These are phyloP conservation scores for Chydorus sphaericus DNA, from an alignment of 2,888 invertebrate genomes.

Conservation along the genomic window DNA sequence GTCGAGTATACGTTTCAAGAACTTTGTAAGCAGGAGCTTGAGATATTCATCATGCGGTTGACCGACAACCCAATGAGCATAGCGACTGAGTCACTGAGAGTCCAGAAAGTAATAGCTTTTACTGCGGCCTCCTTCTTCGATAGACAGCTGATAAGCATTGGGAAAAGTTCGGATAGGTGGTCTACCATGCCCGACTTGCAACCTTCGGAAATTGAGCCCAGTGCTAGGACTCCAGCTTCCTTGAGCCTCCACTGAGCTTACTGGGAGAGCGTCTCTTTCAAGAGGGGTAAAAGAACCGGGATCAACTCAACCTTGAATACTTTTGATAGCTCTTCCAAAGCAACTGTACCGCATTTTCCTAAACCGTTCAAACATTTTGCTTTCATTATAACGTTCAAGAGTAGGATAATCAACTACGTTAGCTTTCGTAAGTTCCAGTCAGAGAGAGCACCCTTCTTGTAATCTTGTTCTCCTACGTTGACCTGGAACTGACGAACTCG, in stretches of 20 bases:
- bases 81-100: constrained; percentile 85
- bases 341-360: constrained; percentile 96
- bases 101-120: constrained; percentile 98
- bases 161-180: constrained; percentile 88
- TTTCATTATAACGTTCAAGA: neutral
- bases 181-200: constrained; percentile 94
- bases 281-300: constrained; percentile 83
- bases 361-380: constrained; percentile 14
- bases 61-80: constrained; percentile 95
- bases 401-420: neutral
- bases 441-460: constrained; percentile 76
- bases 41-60: constrained; percentile 85
- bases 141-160: constrained; percentile 83
- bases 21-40: constrained; percentile 82
- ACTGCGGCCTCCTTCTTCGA: constrained; percentile 91
- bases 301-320: constrained; percentile 91
- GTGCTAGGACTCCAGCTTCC: constrained; percentile 79
- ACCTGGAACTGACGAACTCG: constrained; percentile 42
- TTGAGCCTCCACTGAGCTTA: constrained; percentile 94
- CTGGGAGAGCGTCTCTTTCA: constrained; percentile 92
- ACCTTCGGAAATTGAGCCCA: constrained; percentile 74
- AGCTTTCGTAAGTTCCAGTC: constrained; percentile 84
- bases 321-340: constrained; percentile 89
- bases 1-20: constrained; percentile 84
- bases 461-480: constrained; percentile 48